A percentile compares a stretch with the other conserved stretches of the same genome.
These are phyloP conservation scores for Gastrophysa polygoni DNA, from an alignment of 2,888 invertebrate genomes.

Conservation along the genomic window DNA sequence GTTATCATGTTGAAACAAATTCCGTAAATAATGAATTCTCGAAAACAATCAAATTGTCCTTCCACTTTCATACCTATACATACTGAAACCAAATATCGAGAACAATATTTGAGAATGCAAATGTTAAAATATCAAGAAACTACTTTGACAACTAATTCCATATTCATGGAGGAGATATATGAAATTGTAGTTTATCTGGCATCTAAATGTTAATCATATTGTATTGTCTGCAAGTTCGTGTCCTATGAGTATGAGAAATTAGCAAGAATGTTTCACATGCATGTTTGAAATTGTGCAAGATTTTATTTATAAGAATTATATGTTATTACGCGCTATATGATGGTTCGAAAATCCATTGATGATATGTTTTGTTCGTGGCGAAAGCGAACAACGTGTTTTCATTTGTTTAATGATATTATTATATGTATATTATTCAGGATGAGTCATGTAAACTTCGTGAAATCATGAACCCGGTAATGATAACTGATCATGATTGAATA, in stretches of 20 bases:
- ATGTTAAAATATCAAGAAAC: too few relatives aligned
- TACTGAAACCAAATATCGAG: too few relatives aligned
- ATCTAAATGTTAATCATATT: conserved; percentile 2
- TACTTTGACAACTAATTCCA: too few relatives aligned
- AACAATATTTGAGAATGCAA: not conserved
- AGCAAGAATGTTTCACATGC: conserved; percentile 34
- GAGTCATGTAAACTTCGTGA: not conserved
- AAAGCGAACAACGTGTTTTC: conserved; percentile 22
- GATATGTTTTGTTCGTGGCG: conserved; percentile 30
- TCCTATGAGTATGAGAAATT: conserved; percentile 20
- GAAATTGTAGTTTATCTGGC: conserved; percentile 1
- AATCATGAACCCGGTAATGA: not conserved
- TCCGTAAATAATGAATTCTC: too few relatives aligned
- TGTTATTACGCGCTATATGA: conserved; percentile 24
- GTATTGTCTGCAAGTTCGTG: not conserved
- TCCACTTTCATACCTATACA: too few relatives aligned
- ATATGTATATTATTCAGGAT: conserved; percentile 13
- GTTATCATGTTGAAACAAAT: too few relatives aligned
- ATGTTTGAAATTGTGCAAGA: conserved; percentile 33
- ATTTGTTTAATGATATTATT: conserved; percentile 16
- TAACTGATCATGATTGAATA: not conserved
- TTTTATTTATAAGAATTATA: conserved; percentile 37
- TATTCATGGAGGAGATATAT: conserved; percentile 15
- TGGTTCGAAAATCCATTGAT: conserved; percentile 27
- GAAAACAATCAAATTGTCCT: too few relatives aligned